Conservation (phyloP, 2,888 invertebrate species). For the Drosophila prostipennis region DNA sequence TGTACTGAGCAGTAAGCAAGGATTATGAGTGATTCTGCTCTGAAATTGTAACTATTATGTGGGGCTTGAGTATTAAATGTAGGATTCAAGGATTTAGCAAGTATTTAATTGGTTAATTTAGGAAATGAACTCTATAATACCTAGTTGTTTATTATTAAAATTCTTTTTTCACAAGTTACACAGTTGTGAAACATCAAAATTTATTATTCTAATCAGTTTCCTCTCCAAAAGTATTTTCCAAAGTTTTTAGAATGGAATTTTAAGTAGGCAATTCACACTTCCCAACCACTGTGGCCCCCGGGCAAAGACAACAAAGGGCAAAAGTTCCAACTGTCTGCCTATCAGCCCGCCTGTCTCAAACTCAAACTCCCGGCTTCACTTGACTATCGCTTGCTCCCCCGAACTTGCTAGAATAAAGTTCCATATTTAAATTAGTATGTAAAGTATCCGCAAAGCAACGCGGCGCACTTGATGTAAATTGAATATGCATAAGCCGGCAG, state of each 20-base stretch:
- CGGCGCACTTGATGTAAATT: slow-evolving; percentile 52
- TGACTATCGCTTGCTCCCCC: slow-evolving; percentile 5
- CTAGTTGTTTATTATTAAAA: no score
- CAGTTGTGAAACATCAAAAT: no score
- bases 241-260: not conserved
- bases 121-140: no score
- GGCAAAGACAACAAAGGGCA: not conserved
- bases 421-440: slow-evolving; percentile 53
- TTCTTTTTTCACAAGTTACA: no score
- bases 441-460: slow-evolving; percentile 44
- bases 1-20: not conserved
- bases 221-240: not conserved
- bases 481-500: slow-evolving; percentile 60
- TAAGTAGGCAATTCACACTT: not conserved
- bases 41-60: not conserved
- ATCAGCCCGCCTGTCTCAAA: slow-evolving; percentile 15
- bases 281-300: slow-evolving; percentile 1
- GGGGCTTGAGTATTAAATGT: not conserved
- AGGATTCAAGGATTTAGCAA: not conserved
- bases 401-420: slow-evolving; percentile 33
- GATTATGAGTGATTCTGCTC: not conserved
- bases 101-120: not conserved
- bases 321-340: slow-evolving; percentile 37
- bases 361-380: slow-evolving; percentile 7
- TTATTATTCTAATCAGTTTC: not conserved